Conservation (phyloP, 2,797 vertebrate genomes). For the Urophycis tenuis region DNA sequence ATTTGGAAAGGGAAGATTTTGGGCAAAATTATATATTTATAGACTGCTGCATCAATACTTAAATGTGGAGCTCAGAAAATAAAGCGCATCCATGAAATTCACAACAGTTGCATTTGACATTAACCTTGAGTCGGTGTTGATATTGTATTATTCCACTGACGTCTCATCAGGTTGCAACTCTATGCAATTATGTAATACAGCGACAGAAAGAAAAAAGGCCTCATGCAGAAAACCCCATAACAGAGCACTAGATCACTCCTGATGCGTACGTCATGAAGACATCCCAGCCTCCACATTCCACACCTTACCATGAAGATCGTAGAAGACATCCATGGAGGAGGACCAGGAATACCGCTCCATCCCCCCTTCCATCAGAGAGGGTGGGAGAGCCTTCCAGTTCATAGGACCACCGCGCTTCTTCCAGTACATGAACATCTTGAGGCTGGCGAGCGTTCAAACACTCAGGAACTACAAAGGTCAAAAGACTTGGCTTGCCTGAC, state of each 20-base stretch:
- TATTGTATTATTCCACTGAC: background rate
- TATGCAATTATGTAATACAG: background rate
- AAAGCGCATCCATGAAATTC: background rate
- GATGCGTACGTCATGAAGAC: slow-evolving; percentile 3
- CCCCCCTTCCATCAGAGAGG: slow-evolving; percentile 56
- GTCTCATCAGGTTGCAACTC: background rate
- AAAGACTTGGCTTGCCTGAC: background rate
- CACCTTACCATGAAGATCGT: slow-evolving; percentile 81
- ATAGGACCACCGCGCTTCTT: slow-evolving; percentile 84
- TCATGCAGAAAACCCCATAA: background rate
- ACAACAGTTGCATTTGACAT: background rate
- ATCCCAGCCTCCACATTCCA: slow-evolving; percentile 12
- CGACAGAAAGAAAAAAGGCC: background rate
- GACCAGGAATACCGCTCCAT: slow-evolving; percentile 86
- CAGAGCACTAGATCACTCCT: no score
- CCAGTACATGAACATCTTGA: slow-evolving; percentile 88
- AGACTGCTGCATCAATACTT: background rate
- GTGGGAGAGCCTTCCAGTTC: slow-evolving; percentile 81
- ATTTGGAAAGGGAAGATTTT: background rate
- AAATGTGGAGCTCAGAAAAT: background rate
- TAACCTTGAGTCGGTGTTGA: background rate
- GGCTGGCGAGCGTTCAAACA: background rate
- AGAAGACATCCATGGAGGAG: slow-evolving; percentile 77
- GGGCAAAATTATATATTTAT: background rate
- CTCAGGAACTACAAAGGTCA: background rate